These are phyloP conservation scores for Eciton burchellii DNA, from an alignment of 1,140 invertebrate species.

Conservation along the genomic window DNA sequence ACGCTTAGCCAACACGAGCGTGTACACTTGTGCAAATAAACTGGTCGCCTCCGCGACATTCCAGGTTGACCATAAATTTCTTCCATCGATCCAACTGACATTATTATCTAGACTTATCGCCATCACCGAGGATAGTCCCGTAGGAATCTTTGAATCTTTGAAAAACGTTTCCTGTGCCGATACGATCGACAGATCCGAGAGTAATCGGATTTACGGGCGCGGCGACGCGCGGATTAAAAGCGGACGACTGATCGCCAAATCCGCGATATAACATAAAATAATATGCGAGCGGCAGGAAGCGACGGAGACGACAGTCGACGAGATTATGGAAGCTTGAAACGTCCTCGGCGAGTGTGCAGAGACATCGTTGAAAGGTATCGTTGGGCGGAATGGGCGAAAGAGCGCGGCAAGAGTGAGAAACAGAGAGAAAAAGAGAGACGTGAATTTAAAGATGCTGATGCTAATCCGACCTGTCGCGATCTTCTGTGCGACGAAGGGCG, in stretches of 20 bases:
- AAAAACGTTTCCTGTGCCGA: background rate
- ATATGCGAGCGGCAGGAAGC: slow-evolving; percentile 4
- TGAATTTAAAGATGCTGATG: slow-evolving; percentile 63
- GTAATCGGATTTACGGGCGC: slow-evolving; percentile 33
- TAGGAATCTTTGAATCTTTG: background rate
- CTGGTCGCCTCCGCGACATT: background rate
- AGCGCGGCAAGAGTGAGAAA: slow-evolving; percentile 2
- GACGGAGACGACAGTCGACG: slow-evolving; percentile 14
- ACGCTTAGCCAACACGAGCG: no score
- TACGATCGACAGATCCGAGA: background rate
- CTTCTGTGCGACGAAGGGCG: slow-evolving; percentile 18
- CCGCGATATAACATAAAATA: slow-evolving; percentile 36
- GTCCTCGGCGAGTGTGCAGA: slow-evolving; percentile 56
- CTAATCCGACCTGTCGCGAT: slow-evolving; percentile 69
- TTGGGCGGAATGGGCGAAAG: slow-evolving; percentile 30
- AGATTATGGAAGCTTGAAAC: slow-evolving; percentile 52
- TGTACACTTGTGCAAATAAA: no score
- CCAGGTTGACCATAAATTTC: background rate
- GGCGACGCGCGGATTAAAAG: slow-evolving; percentile 29
- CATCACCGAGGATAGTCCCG: background rate
- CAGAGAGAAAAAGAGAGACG: background rate
- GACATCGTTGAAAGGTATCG: slow-evolving; percentile 49
- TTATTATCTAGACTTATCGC: background rate
- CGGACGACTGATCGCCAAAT: slow-evolving; percentile 20
- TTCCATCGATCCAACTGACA: background rate